These are phyloP conservation scores for Cyanoramphus novaezelandiae DNA, from an alignment of 2,113 vertebrate genomes.

Conservation along the genomic window DNA sequence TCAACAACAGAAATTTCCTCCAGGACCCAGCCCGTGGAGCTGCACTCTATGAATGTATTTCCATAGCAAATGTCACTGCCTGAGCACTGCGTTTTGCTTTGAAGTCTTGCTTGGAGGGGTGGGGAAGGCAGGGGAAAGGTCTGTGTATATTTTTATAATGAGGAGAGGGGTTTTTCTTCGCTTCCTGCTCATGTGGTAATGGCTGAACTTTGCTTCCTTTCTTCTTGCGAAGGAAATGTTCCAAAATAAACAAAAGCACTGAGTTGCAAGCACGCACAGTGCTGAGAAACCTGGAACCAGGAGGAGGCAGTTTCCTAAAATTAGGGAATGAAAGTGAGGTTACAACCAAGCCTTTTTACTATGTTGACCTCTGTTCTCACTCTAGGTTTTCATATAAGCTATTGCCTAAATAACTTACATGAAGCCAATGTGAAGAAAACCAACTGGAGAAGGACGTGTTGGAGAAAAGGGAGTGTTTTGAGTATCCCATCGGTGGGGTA, in stretches of 20 bases:
- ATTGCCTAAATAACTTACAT: not conserved
- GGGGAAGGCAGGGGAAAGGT: not conserved
- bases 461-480: not conserved
- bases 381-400: not conserved
- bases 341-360: not conserved
- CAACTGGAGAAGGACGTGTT: not conserved
- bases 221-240: not conserved
- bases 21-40: not conserved
- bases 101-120: not conserved
- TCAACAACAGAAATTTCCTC: not conserved
- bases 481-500: rapidly evolving
- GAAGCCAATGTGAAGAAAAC: not conserved
- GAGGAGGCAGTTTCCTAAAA: not conserved
- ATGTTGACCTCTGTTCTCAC: not conserved
- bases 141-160: not conserved
- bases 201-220: slow-evolving; percentile 3
- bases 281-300: not conserved
- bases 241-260: not conserved
- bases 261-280: rapidly evolving
- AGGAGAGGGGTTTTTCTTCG: not conserved
- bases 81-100: not conserved
- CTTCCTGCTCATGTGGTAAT: not conserved
- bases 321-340: not conserved
- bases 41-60: not conserved
- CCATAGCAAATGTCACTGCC: not conserved